Evolutionary conservation across 2,888 invertebrate species (phyloP), one percentile per base, ranked within the genome.

Genomic region (Exephanes ischioxanthus): DNA sequence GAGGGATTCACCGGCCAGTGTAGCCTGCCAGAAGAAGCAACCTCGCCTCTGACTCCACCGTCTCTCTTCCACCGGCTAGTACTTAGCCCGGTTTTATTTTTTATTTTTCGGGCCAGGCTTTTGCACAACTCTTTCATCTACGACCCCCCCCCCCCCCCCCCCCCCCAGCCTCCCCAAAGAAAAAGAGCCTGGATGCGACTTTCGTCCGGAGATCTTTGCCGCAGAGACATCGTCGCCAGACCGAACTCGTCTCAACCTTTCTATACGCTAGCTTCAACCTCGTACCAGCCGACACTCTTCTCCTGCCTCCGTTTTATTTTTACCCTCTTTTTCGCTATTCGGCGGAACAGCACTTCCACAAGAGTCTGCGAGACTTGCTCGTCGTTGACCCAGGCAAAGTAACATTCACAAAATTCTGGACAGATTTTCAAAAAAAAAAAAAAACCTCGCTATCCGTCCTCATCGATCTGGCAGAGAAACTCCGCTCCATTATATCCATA

Each of bases 61-160:
- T 63, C 33, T 33, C 51, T 66, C 76, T 55, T 41, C 75, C 72
- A 80, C 68, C 61, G 72, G 68, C 70, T 41, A 77, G 87, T 87
- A 86, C 89, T 88, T 87, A 68, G 80, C 79, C 76, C 78, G 81
- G 83, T 88, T 82, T 84, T 55, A n/a, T 63, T 83, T 85, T 88
- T 33, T 33, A 84, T 87, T 80, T 84, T 61, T 66, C 68, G 45
- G 37, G 79, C 30, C 16, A 53, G 76, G 86, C 80, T 85, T 87
- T 88, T 81, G 84, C 73, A 63, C 61, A 73, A 85, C 81, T 84
- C 88, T 88, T 86, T 87, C 86, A 88, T 84, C 85, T 77, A 61
- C 67, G 78, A 85, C 78, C 66, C 30, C 30, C 16, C n/a, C 33
- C 30, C 16, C n/a, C 33, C 30, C 66, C 30, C 30, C 78, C 66